Base-by-base conservation (phyloP, 2,888 invertebrate genomes). In the Campoletis raptor region DNA sequence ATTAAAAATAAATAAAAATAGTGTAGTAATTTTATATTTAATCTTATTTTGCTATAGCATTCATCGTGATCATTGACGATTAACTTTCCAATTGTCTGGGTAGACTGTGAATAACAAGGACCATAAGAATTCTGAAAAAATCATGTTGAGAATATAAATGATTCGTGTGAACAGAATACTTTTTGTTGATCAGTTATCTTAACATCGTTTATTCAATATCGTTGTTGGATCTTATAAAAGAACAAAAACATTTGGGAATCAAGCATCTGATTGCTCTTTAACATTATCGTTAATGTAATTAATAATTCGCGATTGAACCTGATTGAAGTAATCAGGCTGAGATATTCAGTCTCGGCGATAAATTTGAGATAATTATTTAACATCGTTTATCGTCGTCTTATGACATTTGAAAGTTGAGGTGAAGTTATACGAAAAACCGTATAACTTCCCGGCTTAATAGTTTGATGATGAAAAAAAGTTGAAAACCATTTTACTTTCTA, bases 281-380 rank as follows among this genome's bases (percentile, higher is more conserved):
- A 66, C 66, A 73, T 73, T 54, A 81, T 74, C n/a, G 9, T 24
- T 30, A 36, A 45, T 42, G 24, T 30, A 42, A 74, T 70, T 54
- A 24, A 42, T 52, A 9, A 57, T 57, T 48, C 52, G 73, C 40
- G 73, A 81, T 81, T 81, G 52, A 73, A 52, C 5, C 9, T 67
- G 45, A 79, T 30, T 30, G 2, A 30, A 24, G 12, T 57, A 40
- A 73, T 76, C 76, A 30, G 57, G 24, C 42, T 42, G 24, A 24
- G 21, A 45, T 73, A 74, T 74, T 66, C 21, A 42, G 18, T 36
- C 18, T 54, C 40, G 45, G 42, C 6, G 64, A 21, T 52, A 54
- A 24, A n/a, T 30, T 5, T 24, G 54, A 21, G 67, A 81, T 76
- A 69, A 52, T 66, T 69, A 54, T 67, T 72, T 61, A 21, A 3